A percentile compares a stretch with the other conserved stretches of the same genome.
Evolutionary conservation across 30 jellyfish, hydroid and myxozoan species (phyloP).

Genomic region (Turritopsis rubra): DNA sequence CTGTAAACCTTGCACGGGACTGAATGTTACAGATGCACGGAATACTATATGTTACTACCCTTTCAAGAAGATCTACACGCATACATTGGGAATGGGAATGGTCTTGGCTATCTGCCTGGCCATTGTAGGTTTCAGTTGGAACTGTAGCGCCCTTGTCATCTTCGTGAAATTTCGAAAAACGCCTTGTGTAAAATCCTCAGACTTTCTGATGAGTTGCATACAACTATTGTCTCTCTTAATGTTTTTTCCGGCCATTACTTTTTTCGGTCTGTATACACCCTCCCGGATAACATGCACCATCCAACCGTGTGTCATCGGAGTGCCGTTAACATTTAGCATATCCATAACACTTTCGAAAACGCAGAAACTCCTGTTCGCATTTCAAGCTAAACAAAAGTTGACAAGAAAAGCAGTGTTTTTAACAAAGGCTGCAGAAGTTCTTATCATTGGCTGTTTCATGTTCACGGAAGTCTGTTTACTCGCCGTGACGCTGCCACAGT

Average conservation of each 20-base stretch:
- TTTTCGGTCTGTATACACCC: not conserved
- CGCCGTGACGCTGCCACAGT: not conserved
- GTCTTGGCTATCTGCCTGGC: not conserved
- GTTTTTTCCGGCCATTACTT: not conserved
- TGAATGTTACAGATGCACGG: not conserved
- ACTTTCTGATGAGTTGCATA: not conserved
- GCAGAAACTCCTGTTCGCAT: not conserved
- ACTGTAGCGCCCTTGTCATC: not conserved
- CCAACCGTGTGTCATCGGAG: not conserved
- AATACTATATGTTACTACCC: not conserved
- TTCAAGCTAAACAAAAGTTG: not conserved
- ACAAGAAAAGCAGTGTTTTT: not conserved
- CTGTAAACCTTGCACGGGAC: not conserved
- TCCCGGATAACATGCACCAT: not conserved
- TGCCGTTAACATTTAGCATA: not conserved
- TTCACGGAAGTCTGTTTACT: not conserved
- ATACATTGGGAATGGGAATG: not conserved
- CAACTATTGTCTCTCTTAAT: not conserved
- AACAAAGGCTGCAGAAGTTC: not conserved
- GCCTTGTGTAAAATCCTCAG: not conserved
- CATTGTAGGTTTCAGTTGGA: not conserved
- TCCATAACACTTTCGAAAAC: not conserved
- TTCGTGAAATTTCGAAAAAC: not conserved
- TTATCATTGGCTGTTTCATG: not conserved
- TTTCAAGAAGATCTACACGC: not conserved